These are phyloP conservation scores for Schizopygopsis pylzovi DNA, from an alignment of 2,797 vertebrate species.

Conservation along the genomic window DNA sequence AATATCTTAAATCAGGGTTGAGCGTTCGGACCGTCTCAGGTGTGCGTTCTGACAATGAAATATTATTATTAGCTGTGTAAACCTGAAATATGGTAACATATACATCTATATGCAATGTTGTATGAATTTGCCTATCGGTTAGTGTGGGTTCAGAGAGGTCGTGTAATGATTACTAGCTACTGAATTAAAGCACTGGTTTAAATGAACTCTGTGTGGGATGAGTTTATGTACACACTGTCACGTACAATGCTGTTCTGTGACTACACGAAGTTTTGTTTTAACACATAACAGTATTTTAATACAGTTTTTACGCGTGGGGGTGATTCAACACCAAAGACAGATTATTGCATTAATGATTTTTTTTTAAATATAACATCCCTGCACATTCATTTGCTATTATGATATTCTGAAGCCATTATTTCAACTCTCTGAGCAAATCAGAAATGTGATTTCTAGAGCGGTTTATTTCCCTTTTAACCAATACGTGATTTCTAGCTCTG, in stretches of 20 bases:
- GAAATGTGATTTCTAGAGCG: conserved; percentile 41
- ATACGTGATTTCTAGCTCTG: conserved; percentile 31
- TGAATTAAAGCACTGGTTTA: conserved; percentile 33
- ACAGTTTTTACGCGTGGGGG: background rate
- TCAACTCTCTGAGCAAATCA: conserved; percentile 5
- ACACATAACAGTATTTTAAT: conserved; percentile 8
- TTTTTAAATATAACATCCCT: background rate
- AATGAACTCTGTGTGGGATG: conserved; percentile 5
- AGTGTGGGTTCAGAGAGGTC: background rate
- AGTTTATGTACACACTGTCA: background rate
- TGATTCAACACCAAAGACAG: conserved; percentile 44
- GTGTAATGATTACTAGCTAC: conserved; percentile 7
- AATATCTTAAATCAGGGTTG: conserved; percentile 52
- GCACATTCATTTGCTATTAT: background rate
- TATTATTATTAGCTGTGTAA: conserved; percentile 7
- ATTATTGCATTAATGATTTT: background rate
- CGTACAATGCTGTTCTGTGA: conserved; percentile 11
- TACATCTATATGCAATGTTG: conserved; percentile 47
- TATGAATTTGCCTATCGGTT: background rate
- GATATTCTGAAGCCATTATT: background rate
- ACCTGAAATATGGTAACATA: background rate
- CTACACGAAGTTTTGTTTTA: background rate
- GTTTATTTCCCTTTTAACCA: conserved; percentile 1
- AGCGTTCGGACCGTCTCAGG: conserved; percentile 32
- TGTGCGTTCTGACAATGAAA: conserved; percentile 50